Conservation (phyloP, 2,113 vertebrate genomes). For the Capricornis sumatraensis region DNA sequence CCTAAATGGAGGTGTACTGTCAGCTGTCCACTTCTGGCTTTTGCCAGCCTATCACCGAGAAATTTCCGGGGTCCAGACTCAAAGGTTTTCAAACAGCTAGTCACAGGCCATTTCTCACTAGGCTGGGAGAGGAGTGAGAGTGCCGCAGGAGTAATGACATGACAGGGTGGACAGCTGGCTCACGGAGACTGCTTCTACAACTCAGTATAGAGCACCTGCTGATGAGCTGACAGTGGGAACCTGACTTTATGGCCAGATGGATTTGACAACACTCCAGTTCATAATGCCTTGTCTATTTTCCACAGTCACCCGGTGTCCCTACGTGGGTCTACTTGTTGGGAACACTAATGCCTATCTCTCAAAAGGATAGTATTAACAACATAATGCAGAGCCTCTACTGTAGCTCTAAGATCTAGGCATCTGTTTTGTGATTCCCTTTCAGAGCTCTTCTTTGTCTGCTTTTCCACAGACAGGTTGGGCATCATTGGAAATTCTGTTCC, state of each 20-base stretch:
- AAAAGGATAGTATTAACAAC: neutral
- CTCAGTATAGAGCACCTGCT: rapidly evolving
- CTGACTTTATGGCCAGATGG: neutral
- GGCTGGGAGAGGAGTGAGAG: neutral
- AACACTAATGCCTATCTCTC: neutral
- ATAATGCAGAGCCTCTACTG: no score
- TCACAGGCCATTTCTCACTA: neutral
- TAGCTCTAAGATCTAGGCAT: neutral
- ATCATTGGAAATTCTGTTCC: neutral
- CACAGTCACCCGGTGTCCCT: neutral
- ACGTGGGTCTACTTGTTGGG: neutral
- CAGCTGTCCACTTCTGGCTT: neutral
- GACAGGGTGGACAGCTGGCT: neutral
- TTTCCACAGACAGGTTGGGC: neutral
- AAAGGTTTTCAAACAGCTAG: neutral
- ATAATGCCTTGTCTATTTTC: neutral
- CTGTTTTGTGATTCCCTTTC: neutral
- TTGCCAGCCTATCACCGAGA: neutral
- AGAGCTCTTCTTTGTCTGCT: neutral
- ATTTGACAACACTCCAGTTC: neutral
- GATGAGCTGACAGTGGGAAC: no score
- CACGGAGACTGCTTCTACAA: neutral
- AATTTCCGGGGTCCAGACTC: neutral
- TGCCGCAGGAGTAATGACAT: rapidly evolving
- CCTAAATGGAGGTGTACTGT: neutral